Evolutionary conservation across 2,113 vertebrate species (phyloP).

Genomic region (Pseudorasbora parva): DNA sequence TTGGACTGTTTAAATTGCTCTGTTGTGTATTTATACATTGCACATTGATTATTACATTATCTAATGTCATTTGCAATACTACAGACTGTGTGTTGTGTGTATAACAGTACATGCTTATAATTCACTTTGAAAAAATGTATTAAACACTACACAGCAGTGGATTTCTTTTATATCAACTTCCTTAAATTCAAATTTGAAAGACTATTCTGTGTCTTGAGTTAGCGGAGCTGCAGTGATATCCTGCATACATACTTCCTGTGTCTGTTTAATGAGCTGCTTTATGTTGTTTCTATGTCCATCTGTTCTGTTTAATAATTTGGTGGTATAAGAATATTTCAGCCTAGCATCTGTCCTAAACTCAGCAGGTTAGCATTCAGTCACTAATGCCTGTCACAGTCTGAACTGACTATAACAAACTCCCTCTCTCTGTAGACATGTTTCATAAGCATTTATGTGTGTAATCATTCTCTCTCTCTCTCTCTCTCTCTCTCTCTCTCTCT

Average conservation of each 20-base stretch:
- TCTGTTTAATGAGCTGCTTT: conserved; percentile 37
- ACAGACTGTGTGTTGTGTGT: not conserved
- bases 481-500: conserved; percentile 74
- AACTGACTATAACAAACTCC: not conserved
- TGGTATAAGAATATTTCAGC: conserved; percentile 44
- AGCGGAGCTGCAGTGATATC: not conserved
- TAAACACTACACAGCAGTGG: not conserved
- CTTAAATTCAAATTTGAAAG: not conserved
- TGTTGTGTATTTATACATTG: not conserved
- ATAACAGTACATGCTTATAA: not conserved
- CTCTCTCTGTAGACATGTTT: conserved; percentile 39
- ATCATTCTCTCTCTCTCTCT: conserved; percentile 73
- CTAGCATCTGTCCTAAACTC: conserved; percentile 30
- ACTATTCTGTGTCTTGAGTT: too few relatives aligned
- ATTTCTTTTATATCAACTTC: not conserved
- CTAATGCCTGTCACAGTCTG: conserved; percentile 21
- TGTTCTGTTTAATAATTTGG: conserved; percentile 52
- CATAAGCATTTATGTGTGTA: too few relatives aligned
- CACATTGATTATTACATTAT: not conserved
- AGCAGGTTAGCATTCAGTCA: conserved; percentile 28
- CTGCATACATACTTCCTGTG: conserved; percentile 20
- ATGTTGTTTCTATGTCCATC: conserved; percentile 27
- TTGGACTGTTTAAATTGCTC: not conserved
- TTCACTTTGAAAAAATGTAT: not conserved
- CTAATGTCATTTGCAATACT: not conserved